Evolutionary conservation across 2,888 invertebrate genomes (phyloP).

Genomic region (Eupithecia centaureata): DNA sequence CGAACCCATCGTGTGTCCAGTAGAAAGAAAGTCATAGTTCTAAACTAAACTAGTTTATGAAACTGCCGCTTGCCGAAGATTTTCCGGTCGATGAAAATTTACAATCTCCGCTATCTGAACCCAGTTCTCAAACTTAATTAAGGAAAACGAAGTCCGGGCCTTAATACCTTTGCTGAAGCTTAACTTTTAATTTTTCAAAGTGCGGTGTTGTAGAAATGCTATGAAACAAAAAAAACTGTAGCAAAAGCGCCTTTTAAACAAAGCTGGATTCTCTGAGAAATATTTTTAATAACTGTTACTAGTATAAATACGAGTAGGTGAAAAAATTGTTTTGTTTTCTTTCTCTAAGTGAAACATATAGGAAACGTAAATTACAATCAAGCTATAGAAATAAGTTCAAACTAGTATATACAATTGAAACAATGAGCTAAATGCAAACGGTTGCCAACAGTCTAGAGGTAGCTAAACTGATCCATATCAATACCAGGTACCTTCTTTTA

Average conservation of each 20-base stretch:
- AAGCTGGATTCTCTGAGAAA: not conserved
- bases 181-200: slow-evolving; percentile 5
- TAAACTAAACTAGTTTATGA: slow-evolving; percentile 37
- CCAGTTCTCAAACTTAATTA: slow-evolving; percentile 38
- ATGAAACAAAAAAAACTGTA: not conserved
- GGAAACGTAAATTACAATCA: no score
- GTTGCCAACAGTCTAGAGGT: no score
- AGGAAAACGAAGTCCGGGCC: slow-evolving; percentile 29
- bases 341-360: not conserved
- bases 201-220: slow-evolving; percentile 1
- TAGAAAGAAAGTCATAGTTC: not conserved
- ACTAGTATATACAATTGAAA: no score
- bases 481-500: no score
- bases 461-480: no score
- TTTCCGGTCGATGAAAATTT: slow-evolving; percentile 42
- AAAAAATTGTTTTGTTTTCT: not conserved
- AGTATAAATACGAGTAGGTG: not conserved
- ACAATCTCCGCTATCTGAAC: slow-evolving; percentile 33
- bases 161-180: slow-evolving; percentile 18
- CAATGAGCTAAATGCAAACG: no score
- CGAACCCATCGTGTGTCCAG: slow-evolving; percentile 2
- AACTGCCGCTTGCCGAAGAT: slow-evolving; percentile 33
- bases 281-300: not conserved
- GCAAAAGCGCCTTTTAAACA: not conserved
- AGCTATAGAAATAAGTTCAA: no score